Base-by-base conservation (phyloP, 2,113 vertebrate species). In the Corvus hawaiiensis region DNA sequence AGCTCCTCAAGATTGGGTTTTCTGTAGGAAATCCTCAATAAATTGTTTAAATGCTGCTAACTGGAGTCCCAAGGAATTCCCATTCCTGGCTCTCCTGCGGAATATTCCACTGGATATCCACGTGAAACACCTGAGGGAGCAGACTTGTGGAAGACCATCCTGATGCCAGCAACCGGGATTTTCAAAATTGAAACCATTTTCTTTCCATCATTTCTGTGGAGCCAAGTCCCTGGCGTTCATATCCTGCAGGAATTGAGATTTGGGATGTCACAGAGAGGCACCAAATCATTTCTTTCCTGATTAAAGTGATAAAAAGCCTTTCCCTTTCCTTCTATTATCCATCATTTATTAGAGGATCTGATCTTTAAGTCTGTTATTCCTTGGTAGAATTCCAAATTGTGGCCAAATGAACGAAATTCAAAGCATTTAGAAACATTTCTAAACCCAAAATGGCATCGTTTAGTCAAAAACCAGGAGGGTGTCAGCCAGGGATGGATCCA, bases 181-280 rank as follows among this genome's bases (percentile, higher is more conserved):
- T 71, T 69, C 27, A 30, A 18, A 49, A 54, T 24, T 5, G 37
- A 84, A 77, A 4, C 0, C 0, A 4, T 48, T 58, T 27, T 21
- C 7, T 54, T 33, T 14, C 9, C 35, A 9, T 71, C 0, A 71
- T 93, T 66, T 32, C 56, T 30, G 7, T 1, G 4, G 37, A 59
- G 8, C 9, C n/a, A 13, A 48, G 28, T 18, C 26, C 20, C 64
- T 39, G 26, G 39, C 0, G 0, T 10, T 71, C 23, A 5, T 10
- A 28, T 86, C n/a, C 20, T 23, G 8, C 11, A 26, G 46, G 16
- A 74, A 30, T 3, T 54, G 59, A 37, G 51, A 6, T 55, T 16
- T 63, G 33, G 22, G 63, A 49, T 61, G 5, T 44, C 68, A 23
- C 33, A 19, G 52, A 39, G 41, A 73, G 46, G 22, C 46, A 15